Evolutionary conservation across 2,888 invertebrate genomes (phyloP).

Genomic region (Prenolepis imparis): DNA sequence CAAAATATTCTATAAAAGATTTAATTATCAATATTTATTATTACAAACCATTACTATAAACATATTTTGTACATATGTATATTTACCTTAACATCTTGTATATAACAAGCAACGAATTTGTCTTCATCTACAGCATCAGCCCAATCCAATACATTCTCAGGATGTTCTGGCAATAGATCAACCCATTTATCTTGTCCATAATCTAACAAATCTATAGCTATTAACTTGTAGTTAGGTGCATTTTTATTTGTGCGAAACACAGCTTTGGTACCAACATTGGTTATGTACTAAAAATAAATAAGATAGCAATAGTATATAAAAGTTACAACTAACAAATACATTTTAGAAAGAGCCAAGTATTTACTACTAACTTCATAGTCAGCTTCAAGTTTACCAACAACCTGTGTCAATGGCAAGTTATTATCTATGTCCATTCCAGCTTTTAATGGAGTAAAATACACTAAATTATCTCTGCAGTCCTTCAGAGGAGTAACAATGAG

Average conservation of each 20-base stretch:
- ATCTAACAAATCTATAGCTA: constrained; percentile 93
- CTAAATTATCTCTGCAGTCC: constrained; percentile 96
- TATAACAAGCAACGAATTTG: constrained; percentile 95
- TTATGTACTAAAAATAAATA: constrained; percentile 91
- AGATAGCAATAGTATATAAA: constrained; percentile 21
- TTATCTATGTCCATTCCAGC: constrained; percentile 89
- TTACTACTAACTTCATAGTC: constrained; percentile 93
- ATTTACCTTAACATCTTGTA: constrained; percentile 96
- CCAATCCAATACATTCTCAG: constrained; percentile 96
- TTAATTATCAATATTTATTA: neutral
- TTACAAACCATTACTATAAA: constrained; percentile 28
- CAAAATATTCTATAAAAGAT: constrained; percentile 90
- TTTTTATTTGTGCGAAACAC: constrained; percentile 97
- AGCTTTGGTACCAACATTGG: constrained; percentile 93
- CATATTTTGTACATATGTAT: neutral
- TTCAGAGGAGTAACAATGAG: constrained; percentile 93
- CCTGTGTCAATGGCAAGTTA: constrained; percentile 91
- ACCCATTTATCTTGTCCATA: constrained; percentile 93
- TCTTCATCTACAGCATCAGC: constrained; percentile 94
- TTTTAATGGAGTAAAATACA: constrained; percentile 94
- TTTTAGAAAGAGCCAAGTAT: neutral
- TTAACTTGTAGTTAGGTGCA: constrained; percentile 96
- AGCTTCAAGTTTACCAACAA: constrained; percentile 96
- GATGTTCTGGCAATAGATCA: constrained; percentile 94
- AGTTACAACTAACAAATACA: neutral